A percentile compares a stretch with the other conserved stretches of the same genome.
Evolutionary conservation across 2,797 vertebrate genomes (phyloP).

Genomic region (Hydrocynus forskahlii): DNA sequence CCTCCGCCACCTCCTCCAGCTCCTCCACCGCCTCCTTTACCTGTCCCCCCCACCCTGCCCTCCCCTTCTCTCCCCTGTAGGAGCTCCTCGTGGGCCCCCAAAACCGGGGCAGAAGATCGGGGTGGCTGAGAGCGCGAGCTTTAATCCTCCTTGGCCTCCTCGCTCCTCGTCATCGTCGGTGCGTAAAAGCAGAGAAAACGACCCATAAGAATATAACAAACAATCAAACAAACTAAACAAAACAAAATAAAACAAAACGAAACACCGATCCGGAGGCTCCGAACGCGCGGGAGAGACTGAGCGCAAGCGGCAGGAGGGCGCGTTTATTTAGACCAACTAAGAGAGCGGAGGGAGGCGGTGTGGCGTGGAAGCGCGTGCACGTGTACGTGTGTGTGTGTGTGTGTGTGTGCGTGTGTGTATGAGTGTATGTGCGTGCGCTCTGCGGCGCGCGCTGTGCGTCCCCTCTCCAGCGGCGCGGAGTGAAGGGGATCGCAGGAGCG

Average conservation of each 20-base stretch:
- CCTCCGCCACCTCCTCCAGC: slow-evolving; percentile 22
- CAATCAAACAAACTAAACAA: slow-evolving; percentile 41
- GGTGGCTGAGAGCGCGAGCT: slow-evolving; percentile 72
- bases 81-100: slow-evolving; percentile 53
- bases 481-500: slow-evolving; percentile 87
- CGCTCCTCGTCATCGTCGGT: slow-evolving; percentile 81
- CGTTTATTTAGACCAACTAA: slow-evolving; percentile 79
- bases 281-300: slow-evolving; percentile 62
- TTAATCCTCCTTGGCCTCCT: slow-evolving; percentile 73
- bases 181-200: slow-evolving; percentile 72
- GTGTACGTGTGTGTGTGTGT: slow-evolving; percentile 2
- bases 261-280: slow-evolving; percentile 62
- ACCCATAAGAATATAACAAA: slow-evolving; percentile 50
- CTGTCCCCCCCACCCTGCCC: slow-evolving; percentile 43
- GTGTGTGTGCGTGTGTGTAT: background rate
- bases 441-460: slow-evolving; percentile 68
- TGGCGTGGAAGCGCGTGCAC: slow-evolving; percentile 40
- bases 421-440: slow-evolving; percentile 6
- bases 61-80: slow-evolving; percentile 20
- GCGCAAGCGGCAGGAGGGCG: slow-evolving; percentile 71
- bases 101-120: slow-evolving; percentile 62
- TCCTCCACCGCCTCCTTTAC: slow-evolving; percentile 17
- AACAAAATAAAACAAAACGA: slow-evolving; percentile 23
- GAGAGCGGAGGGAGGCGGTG: slow-evolving; percentile 83
- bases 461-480: slow-evolving; percentile 81